These are phyloP conservation scores for Lymantria monacha DNA, from an alignment of 2,888 invertebrate species.

Conservation along the genomic window DNA sequence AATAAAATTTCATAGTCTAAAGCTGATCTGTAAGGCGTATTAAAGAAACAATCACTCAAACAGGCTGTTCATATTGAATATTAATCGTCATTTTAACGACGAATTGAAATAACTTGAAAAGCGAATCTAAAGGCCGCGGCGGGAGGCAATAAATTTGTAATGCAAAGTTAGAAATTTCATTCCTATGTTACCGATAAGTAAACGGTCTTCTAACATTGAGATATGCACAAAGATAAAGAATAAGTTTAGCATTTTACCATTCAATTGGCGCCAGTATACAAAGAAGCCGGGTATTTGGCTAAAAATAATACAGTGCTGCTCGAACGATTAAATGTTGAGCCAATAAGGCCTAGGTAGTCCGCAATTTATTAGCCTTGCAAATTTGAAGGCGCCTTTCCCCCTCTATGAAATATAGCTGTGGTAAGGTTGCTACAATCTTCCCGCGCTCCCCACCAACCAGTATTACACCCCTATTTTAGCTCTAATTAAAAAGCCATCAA, in stretches of 20 bases:
- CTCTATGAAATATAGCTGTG: constrained; percentile 77
- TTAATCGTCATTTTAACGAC: constrained; percentile 78
- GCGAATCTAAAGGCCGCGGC: constrained; percentile 57
- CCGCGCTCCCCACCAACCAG: constrained; percentile 52
- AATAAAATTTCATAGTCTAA: constrained; percentile 60
- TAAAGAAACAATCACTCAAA: constrained; percentile 78
- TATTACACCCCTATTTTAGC: constrained; percentile 80
- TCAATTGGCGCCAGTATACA: constrained; percentile 49
- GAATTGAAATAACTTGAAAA: constrained; percentile 74
- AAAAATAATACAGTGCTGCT: constrained; percentile 68
- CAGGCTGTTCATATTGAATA: constrained; percentile 80
- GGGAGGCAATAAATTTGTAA: constrained; percentile 79
- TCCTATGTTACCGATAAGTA: constrained; percentile 75
- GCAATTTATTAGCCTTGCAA: constrained; percentile 82
- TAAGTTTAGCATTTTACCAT: constrained; percentile 67
- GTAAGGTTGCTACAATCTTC: constrained; percentile 62
- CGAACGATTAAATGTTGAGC: constrained; percentile 70
- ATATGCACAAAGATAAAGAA: constrained; percentile 65
- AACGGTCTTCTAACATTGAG: constrained; percentile 61
- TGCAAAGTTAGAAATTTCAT: constrained; percentile 80
- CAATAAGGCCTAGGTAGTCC: constrained; percentile 79
- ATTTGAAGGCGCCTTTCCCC: constrained; percentile 65
- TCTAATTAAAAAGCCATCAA: constrained; percentile 83
- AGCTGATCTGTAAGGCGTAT: constrained; percentile 54
- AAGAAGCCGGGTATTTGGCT: constrained; percentile 51